These are phyloP conservation scores for Perdita meconis DNA, from an alignment of 2,888 invertebrate species.

Conservation along the genomic window DNA sequence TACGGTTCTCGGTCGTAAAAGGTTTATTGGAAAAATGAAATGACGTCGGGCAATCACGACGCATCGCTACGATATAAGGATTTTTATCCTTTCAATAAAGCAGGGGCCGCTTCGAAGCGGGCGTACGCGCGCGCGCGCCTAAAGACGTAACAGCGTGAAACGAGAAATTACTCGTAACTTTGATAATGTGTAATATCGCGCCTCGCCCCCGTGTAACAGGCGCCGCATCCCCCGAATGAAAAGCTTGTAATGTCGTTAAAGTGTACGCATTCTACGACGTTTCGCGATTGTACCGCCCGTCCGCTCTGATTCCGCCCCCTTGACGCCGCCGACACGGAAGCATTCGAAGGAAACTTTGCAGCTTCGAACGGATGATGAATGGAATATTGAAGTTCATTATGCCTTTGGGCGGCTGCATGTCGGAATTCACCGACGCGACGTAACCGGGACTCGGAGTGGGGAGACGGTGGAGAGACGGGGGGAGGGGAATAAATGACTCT, in stretches of 20 bases:
- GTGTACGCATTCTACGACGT: constrained; percentile 24
- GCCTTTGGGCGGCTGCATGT: background rate
- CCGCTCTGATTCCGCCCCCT: constrained; percentile 1
- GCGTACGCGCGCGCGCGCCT: constrained; percentile 6
- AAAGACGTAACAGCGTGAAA: background rate
- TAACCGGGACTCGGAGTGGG: no score
- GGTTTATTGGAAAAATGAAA: constrained; percentile 69
- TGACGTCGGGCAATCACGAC: constrained; percentile 64
- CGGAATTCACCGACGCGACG: background rate
- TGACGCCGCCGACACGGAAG: background rate
- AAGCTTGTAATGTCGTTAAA: constrained; percentile 52
- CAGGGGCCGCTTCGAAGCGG: no score
- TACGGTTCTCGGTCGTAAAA: constrained; percentile 50
- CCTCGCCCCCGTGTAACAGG: constrained; percentile 18
- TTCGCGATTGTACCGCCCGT: background rate
- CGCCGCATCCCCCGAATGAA: constrained; percentile 50
- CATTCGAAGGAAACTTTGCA: background rate
- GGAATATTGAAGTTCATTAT: constrained; percentile 34
- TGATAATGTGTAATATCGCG: constrained; percentile 52
- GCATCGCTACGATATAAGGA: constrained; percentile 65
- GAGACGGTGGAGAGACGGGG: no score
- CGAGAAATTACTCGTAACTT: constrained; percentile 59
- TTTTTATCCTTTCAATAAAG: constrained; percentile 66
- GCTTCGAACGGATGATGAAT: constrained; percentile 9
- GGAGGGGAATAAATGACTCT: background rate